Conservation (phyloP, 2,797 vertebrate species). For the Spondyliosoma cantharus region DNA sequence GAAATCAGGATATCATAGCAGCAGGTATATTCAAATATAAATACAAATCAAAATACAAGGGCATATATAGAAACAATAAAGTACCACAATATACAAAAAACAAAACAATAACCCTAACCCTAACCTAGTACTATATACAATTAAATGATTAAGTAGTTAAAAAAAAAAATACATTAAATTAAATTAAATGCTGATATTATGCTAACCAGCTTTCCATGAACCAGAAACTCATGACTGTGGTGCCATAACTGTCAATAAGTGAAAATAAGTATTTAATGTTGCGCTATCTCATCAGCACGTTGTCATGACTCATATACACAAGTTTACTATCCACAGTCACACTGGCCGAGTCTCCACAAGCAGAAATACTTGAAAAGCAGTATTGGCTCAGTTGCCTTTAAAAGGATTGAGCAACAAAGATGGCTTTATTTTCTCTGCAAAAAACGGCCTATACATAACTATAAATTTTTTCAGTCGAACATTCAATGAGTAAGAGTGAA, state of each 20-base stretch:
- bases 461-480: neutral
- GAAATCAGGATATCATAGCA: too few relatives aligned
- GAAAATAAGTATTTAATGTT: neutral
- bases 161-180: too few relatives aligned
- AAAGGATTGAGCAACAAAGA: neutral
- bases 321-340: slow-evolving; percentile 12
- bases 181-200: too few relatives aligned
- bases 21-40: too few relatives aligned
- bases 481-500: slow-evolving; percentile 26
- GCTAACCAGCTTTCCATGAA: neutral
- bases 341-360: neutral
- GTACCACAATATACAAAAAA: too few relatives aligned
- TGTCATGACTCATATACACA: neutral
- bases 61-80: too few relatives aligned
- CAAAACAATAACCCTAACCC: too few relatives aligned
- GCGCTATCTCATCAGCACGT: neutral
- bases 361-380: neutral
- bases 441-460: neutral
- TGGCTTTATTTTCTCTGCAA: neutral
- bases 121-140: too few relatives aligned
- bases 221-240: neutral
- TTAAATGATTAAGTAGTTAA: too few relatives aligned
- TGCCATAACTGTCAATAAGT: neutral
- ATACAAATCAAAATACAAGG: too few relatives aligned
- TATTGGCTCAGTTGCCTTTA: slow-evolving; percentile 9